A percentile compares a stretch with the other conserved stretches of the same genome.
These are phyloP conservation scores for Druon quercuslanigerum DNA, from an alignment of 1,140 invertebrate species.

Conservation along the genomic window DNA sequence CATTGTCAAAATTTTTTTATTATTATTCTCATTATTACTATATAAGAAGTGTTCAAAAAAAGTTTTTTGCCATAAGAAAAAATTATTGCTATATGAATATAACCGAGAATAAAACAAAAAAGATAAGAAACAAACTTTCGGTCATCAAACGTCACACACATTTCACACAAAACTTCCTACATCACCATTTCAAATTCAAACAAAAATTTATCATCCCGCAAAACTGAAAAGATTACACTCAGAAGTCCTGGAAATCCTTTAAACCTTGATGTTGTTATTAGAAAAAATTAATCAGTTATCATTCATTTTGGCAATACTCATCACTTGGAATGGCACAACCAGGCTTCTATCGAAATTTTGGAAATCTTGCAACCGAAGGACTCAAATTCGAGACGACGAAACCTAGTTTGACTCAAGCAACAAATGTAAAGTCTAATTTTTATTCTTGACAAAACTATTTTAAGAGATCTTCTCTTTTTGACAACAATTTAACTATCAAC, in stretches of 20 bases:
- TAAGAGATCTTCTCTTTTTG: too few species aligned
- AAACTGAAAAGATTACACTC: not conserved
- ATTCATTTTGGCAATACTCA: constrained; percentile 41
- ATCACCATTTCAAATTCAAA: constrained; percentile 12
- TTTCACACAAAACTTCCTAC: not conserved
- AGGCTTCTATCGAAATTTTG: not conserved
- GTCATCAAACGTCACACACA: constrained; percentile 3
- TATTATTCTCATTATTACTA: too few species aligned
- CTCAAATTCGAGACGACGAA: not conserved
- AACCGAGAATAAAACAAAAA: too few species aligned
- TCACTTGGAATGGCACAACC: constrained; percentile 41
- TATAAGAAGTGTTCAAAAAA: too few species aligned
- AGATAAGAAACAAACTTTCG: not conserved
- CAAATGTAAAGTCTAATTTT: not conserved
- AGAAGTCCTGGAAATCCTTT: constrained; percentile 43
- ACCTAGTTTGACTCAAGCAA: not conserved
- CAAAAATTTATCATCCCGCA: constrained; percentile 1
- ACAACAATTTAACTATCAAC: too few species aligned
- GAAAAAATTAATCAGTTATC: constrained; percentile 32
- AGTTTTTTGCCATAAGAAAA: too few species aligned
- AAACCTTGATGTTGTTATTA: not conserved
- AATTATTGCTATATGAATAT: too few species aligned
- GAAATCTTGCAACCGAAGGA: not conserved
- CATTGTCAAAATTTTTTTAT: too few species aligned
- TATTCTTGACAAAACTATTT: not conserved